Evolutionary conservation across 1,140 invertebrate species (phyloP), one percentile per base, ranked within the genome.

Genomic region (Yoshiicerus persimilis): DNA sequence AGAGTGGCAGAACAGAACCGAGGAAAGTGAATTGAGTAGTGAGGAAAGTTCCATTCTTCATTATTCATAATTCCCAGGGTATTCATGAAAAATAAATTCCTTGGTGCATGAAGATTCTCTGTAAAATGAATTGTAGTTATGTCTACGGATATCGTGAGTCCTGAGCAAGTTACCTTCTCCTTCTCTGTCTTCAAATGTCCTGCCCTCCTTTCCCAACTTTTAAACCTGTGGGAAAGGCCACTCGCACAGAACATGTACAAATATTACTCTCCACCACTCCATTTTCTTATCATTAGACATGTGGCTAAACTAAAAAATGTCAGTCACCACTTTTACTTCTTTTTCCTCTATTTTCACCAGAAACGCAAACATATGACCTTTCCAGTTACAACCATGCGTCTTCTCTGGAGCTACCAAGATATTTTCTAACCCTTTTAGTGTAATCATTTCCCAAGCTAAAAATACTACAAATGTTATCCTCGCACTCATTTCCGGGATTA

Each of bases 21-120:
- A 32, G 32, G 75, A 23, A 80, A 32, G 75, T n/a, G 30, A 30
- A 70, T 30, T 30, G 66, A 30, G 66, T 27, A 70, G 66, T 70
- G 66, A 41, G 30, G 66, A 87, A 87, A 87, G 27, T 87, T 87
- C 41, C 27, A 36, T 47, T 23, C 34, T 87, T 83, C 70, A 83
- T 87, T 87, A 87, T 87, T 87, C 86, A 87, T 41, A 87, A 87
- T 83, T 87, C 86, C 86, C 86, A 56, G 39, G 86, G 77, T 47
- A 87, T 83, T 83, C 86, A 87, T 87, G 86, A 83, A 87, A 87
- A 87, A 87, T 87, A 87, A 80, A 86, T 86, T 87, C 77, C 70
- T 87, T 30, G 77, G 32, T 62, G 41, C 39, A 32, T 86, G 66
- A 77, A n/a, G 30, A 62, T 34, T 86, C 84, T 56, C n/a, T 8